Percentiles rank a stretch among this genome's conserved stretches.
Conservation (phyloP, 2,113 vertebrate species). For the Holacanthus passer region DNA sequence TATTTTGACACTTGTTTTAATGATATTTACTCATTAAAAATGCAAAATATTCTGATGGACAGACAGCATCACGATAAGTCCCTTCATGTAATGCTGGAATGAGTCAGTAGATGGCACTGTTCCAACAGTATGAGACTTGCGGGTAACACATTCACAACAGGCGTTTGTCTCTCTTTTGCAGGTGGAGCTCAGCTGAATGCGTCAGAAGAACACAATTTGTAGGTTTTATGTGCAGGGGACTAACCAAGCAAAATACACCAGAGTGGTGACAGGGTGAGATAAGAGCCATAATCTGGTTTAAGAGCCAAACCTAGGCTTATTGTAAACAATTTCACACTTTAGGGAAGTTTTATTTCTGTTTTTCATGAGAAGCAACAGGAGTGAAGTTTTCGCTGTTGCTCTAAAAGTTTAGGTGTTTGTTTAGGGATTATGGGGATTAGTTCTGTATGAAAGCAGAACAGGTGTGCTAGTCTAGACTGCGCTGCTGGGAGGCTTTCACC, state of each 20-base stretch:
- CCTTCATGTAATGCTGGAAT: conserved; percentile 52
- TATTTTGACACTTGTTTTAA: conserved; percentile 74
- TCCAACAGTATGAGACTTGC: conserved; percentile 34
- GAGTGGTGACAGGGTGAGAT: not conserved
- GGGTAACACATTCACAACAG: not conserved
- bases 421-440: conserved; percentile 46
- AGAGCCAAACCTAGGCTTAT: not conserved
- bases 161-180: conserved; percentile 27
- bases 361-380: not conserved
- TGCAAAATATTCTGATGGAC: conserved; percentile 51
- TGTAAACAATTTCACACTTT: not conserved
- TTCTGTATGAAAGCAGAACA: conserved; percentile 47
- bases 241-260: not conserved
- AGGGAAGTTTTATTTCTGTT: not conserved
- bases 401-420: conserved; percentile 44
- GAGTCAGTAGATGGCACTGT: conserved; percentile 71
- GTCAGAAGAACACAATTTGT: conserved; percentile 27
- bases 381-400: conserved; percentile 16
- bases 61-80: conserved; percentile 28
- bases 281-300: not conserved
- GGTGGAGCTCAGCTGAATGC: conserved; percentile 8
- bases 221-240: conserved; percentile 14
- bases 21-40: conserved; percentile 63
- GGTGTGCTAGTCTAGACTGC: conserved; percentile 50
- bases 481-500: conserved; percentile 55